Base-by-base conservation (phyloP, 2,888 invertebrate species). In the Neoscelio sp. region DNA sequence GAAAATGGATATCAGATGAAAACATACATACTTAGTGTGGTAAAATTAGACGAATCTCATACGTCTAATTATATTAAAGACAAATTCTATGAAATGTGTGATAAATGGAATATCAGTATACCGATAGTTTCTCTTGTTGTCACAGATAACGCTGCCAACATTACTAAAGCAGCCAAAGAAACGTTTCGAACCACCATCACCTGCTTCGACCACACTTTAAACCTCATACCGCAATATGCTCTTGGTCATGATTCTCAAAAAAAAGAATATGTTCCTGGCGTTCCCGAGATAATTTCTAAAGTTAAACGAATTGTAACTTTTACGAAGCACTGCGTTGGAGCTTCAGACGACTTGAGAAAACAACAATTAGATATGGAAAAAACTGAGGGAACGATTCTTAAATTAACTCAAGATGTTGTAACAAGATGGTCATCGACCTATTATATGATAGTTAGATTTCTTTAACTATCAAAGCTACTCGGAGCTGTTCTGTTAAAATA, bases 171-270 rank as follows among this genome's bases (percentile, higher is more conserved):
- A 10, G 42, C 42, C 7, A 42, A 42, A n/a, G 42, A 12, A 6
- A 15, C 42, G 12, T 42, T 42, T 12, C 13, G 7, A 42, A 10
- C 42, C 23, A 23, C 76, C 54, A 6, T 81, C 2, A 18, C 67
- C 2, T 77, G 82, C 28, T 74, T 81, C 56, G 81, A 78, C n/a
- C 82, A 80, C 15, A 73, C 62, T 0, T 26, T 81, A 7, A 74
- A 78, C 8, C 71, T 82, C 10, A 42, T 83, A 1, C 58, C 78
- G 7, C 76, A 78, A 12, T 70, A 79, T 52, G 70, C 79, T 26
- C 12, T 80, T 1, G 58, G 52, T n/a, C 33, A 30, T 17, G 56
- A 77, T 35, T 20, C 64, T n/a, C 20, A 33, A 20, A 60, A 76
- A 3, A 52, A 42, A n/a, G 17, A 62, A n/a, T 18, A 35, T 15